Conservation (phyloP, 2,797 vertebrate species). For the Gambusia yucatana region DNA sequence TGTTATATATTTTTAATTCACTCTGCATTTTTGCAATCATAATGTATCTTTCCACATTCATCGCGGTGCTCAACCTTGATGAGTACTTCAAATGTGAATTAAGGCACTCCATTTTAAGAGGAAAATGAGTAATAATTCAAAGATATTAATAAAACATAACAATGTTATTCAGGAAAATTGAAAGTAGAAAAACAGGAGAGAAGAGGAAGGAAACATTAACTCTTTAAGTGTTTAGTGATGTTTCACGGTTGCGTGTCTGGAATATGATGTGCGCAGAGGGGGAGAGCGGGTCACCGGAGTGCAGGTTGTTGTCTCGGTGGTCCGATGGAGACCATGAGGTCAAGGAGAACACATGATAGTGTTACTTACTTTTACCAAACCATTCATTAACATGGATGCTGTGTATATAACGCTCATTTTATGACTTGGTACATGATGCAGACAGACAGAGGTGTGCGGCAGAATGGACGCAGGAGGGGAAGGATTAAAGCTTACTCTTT, state of each 20-base stretch:
- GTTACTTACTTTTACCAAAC: conserved; percentile 41
- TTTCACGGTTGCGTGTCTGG: conserved; percentile 30
- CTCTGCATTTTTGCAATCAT: conserved; percentile 85
- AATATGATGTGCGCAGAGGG: conserved; percentile 14
- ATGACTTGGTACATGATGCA: conserved; percentile 51
- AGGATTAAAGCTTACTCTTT: conserved; percentile 46
- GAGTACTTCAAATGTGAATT: conserved; percentile 86
- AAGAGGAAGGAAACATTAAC: conserved; percentile 48
- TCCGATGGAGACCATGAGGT: conserved; percentile 25
- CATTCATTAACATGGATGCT: conserved; percentile 73
- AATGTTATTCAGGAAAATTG: conserved; percentile 82
- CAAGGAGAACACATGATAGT: conserved; percentile 26
- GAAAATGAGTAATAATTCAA: conserved; percentile 89
- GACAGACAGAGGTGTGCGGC: conserved; percentile 36
- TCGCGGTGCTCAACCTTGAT: conserved; percentile 80
- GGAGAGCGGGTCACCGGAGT: not conserved
- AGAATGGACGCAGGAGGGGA: conserved; percentile 8
- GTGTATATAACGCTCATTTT: conserved; percentile 62
- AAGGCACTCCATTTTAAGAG: conserved; percentile 84
- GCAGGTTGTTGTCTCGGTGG: conserved; percentile 16
- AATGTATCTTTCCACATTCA: conserved; percentile 85
- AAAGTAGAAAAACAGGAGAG: conserved; percentile 79
- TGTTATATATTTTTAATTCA: conserved; percentile 85
- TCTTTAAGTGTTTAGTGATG: conserved; percentile 58
- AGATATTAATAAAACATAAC: conserved; percentile 87